Percentiles rank a stretch among this genome's conserved stretches.
Evolutionary conservation across 2,113 vertebrate genomes (phyloP).

Genomic region (Upupa epops): DNA sequence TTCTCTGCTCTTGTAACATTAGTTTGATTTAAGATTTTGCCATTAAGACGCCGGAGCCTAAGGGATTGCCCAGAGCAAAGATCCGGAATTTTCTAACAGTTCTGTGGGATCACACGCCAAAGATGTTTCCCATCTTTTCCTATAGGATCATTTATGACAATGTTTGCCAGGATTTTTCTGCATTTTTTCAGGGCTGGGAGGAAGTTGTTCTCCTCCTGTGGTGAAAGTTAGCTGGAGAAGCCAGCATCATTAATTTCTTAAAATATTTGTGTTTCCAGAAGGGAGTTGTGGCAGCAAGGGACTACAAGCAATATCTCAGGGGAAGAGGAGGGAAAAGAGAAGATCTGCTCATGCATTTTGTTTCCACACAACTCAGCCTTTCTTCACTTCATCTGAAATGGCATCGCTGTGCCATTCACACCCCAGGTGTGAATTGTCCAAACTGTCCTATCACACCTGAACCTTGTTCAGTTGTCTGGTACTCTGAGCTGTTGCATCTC

Average conservation of each 20-base stretch:
- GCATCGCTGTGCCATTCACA: neutral
- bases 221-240: neutral
- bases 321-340: neutral
- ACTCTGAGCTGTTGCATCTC: neutral
- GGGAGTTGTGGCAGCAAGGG: neutral
- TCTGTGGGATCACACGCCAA: neutral
- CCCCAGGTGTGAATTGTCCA: neutral
- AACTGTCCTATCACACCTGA: neutral
- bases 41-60: neutral
- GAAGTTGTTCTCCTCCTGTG: neutral
- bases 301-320: neutral
- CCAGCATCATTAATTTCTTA: neutral
- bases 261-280: neutral
- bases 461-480: neutral
- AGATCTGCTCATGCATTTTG: neutral
- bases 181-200: neutral
- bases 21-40: neutral
- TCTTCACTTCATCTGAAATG: neutral
- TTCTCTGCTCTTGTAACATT: neutral
- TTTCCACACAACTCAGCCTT: neutral
- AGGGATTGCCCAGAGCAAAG: conserved; percentile 9
- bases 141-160: neutral
- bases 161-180: neutral
- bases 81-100: neutral
- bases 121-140: neutral